Evolutionary conservation across 2,888 invertebrate species (phyloP).

Genomic region (Eupeodes luniger): DNA sequence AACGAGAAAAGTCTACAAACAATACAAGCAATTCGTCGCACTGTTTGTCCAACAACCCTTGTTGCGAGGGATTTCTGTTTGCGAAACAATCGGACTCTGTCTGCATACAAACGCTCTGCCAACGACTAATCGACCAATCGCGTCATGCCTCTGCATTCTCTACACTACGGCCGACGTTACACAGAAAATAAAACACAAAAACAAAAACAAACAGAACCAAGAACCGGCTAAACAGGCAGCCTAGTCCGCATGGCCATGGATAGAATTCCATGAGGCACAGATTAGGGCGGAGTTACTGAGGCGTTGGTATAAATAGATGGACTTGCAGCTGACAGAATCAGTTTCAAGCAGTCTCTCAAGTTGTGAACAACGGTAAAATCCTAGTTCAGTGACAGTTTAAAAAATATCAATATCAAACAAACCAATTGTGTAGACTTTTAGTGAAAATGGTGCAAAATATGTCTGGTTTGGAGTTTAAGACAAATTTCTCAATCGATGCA

Average conservation of each 20-base stretch:
- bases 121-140: slow-evolving; percentile 67
- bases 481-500: slow-evolving; percentile 92
- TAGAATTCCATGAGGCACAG: slow-evolving; percentile 53
- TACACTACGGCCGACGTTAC: slow-evolving; percentile 29
- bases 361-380: slow-evolving; percentile 64
- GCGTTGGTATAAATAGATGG: slow-evolving; percentile 80
- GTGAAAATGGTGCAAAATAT: slow-evolving; percentile 82
- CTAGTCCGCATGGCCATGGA: slow-evolving; percentile 70
- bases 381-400: slow-evolving; percentile 22
- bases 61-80: slow-evolving; percentile 71
- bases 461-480: slow-evolving; percentile 85
- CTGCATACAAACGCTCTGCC: slow-evolving; percentile 62
- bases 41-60: slow-evolving; percentile 75
- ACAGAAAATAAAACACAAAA: neutral
- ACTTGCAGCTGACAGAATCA: slow-evolving; percentile 78
- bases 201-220: neutral
- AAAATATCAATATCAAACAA: slow-evolving; percentile 18
- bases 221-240: slow-evolving; percentile 35
- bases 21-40: slow-evolving; percentile 73
- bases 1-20: slow-evolving; percentile 75
- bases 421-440: slow-evolving; percentile 51
- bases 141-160: slow-evolving; percentile 51
- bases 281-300: slow-evolving; percentile 79
- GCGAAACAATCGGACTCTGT: slow-evolving; percentile 69
- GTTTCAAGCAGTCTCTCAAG: slow-evolving; percentile 79